Evolutionary conservation across 2,888 invertebrate genomes (phyloP), one percentile per base, ranked within the genome.

Genomic region (Augiades crinisus): DNA sequence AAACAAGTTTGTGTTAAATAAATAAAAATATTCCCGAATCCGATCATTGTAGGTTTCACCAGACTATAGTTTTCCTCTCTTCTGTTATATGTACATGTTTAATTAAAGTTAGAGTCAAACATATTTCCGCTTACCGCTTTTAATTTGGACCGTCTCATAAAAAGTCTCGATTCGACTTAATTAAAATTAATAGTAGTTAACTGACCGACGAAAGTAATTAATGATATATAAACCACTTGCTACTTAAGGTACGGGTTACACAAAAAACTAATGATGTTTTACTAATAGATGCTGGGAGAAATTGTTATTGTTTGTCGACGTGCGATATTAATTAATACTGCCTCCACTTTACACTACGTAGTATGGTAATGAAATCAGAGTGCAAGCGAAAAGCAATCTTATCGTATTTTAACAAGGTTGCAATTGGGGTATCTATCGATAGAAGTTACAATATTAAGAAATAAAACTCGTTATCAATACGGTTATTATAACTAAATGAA

Each of bases 121-220:
- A 10, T 10, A 10, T 10, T 27, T 27, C 8, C 62, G 63, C 68
- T 60, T 6, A 0, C 17, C 46, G 55, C 65, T 59, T 46, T 5
- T 55, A 14, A 49, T 60, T 65, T 63, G 57, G n/a, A 58, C 68
- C 65, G 54, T 36, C 54, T 56, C 38, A 50, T 56, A 67, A 62
- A 63, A 67, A 69, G 67, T 71, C 74, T 75, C 67, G 65, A 74
- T 74, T 70, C 68, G 62, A 75, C 74, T 78, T 84, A 85, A 86
- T 87, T 79, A 81, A 81, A 82, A 87, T 85, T 84, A 84, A 87
- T 85, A 78, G 79, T 73, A 65, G 69, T 71, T 75, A 81, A 75
- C 77, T 69, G 76, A 74, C 74, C 75, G 73, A 64, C 67, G 64
- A 70, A 70, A 73, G 77, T 78, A 80, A 84, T 81, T 81, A 85